Percentiles rank a stretch among this genome's conserved stretches.
Conservation (phyloP, 2,888 invertebrate species). For the Aspidiotus rigidus region DNA sequence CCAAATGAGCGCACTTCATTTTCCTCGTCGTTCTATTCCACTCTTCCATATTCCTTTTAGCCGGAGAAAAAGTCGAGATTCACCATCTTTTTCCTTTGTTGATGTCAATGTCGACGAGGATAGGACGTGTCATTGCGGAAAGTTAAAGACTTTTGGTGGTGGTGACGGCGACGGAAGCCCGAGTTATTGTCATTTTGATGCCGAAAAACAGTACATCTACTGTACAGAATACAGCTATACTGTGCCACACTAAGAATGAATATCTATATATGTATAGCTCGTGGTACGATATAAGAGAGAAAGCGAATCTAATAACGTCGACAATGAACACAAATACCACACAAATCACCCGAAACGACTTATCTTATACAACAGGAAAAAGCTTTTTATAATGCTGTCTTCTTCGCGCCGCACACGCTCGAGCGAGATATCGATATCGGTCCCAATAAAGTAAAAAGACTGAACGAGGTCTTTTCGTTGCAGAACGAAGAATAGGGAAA, state of each 20-base stretch:
- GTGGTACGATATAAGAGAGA: not conserved
- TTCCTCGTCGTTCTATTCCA: no score
- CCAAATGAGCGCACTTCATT: no score
- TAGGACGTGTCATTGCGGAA: no score
- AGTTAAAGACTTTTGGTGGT: no score
- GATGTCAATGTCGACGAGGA: no score
- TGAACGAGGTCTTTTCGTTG: slow-evolving; percentile 20
- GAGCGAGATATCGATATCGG: slow-evolving; percentile 15
- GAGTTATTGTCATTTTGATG: no score
- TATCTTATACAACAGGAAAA: slow-evolving; percentile 33
- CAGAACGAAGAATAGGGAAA: slow-evolving; percentile 20
- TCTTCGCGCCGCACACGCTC: not conserved
- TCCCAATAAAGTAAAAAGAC: slow-evolving; percentile 31
- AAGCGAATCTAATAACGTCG: slow-evolving; percentile 36
- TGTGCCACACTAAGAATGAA: not conserved
- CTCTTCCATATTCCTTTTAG: no score
- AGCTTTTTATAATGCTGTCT: slow-evolving; percentile 28
- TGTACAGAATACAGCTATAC: no score
- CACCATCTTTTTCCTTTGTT: no score
- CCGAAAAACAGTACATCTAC: no score
- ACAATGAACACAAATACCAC: slow-evolving; percentile 36
- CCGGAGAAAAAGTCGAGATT: no score
- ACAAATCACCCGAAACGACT: slow-evolving; percentile 36
- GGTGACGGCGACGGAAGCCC: no score
- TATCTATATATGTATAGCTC: slow-evolving; percentile 1